A percentile compares a stretch with the other conserved stretches of the same genome.
phyloP scores from a whole-genome alignment of 2,797 vertebrate genomes.

The Pogonophryne albipinna region DNA sequence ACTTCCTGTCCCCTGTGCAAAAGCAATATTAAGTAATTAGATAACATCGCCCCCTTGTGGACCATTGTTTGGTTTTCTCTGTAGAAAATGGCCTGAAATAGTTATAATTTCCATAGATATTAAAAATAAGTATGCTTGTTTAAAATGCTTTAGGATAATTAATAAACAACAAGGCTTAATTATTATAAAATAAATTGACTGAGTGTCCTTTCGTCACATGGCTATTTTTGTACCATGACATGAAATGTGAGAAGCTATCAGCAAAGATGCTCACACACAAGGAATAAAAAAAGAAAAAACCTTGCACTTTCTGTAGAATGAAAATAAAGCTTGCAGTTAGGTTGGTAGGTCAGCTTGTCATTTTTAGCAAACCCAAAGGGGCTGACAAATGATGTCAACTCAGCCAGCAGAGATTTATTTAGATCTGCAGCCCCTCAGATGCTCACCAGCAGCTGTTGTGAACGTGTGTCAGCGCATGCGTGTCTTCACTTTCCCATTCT shows the following conservation, averaged over 20 bases:
- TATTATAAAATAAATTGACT: neutral
- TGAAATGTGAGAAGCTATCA: slow-evolving; percentile 50
- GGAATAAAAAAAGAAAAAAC: neutral
- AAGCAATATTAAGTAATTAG: slow-evolving; percentile 5
- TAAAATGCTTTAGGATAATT: neutral
- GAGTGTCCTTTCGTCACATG: neutral
- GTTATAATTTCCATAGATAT: neutral
- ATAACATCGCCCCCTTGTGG: slow-evolving; percentile 66
- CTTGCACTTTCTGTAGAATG: neutral
- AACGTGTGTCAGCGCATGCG: slow-evolving; percentile 19
- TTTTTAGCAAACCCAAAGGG: slow-evolving; percentile 19
- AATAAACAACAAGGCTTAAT: neutral
- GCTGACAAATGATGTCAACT: slow-evolving; percentile 36
- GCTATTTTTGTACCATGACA: slow-evolving; percentile 55
- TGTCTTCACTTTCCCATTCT: slow-evolving; percentile 44
- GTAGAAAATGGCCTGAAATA: neutral
- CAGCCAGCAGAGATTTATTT: slow-evolving; percentile 58
- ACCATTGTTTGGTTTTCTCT: neutral
- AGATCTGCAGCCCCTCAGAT: slow-evolving; percentile 38
- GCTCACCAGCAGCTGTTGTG: slow-evolving; percentile 71
- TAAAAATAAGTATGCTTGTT: neutral
- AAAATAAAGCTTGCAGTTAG: neutral
- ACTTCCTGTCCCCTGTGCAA: neutral
- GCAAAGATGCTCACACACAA: neutral
- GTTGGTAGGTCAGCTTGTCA: slow-evolving; percentile 8